Evolutionary conservation across 2,113 vertebrate species (phyloP).

Genomic region (Cebus imitator): DNA sequence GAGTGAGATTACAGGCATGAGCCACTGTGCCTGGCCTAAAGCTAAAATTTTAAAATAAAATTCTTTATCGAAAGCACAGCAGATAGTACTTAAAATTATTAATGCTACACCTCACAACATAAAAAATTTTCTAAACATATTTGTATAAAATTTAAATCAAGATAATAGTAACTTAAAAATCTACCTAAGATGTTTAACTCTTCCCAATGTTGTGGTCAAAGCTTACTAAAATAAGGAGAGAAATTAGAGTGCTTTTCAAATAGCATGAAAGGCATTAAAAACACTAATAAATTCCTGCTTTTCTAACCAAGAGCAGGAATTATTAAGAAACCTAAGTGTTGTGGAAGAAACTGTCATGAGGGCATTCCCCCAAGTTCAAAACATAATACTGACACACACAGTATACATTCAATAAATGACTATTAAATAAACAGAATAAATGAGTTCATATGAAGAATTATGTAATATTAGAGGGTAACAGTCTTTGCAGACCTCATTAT

Average conservation of each 20-base stretch:
- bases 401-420: neutral
- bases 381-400: neutral
- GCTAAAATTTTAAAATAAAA: neutral
- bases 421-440: neutral
- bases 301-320: neutral
- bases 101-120: neutral
- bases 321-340: neutral
- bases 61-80: neutral
- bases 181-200: neutral
- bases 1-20: too few species aligned
- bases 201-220: neutral
- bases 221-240: neutral
- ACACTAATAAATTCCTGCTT: neutral
- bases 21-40: too few species aligned
- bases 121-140: neutral
- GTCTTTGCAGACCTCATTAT: neutral
- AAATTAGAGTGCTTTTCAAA: slow-evolving; percentile 41
- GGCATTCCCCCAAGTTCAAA: neutral
- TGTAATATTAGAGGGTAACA: neutral
- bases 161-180: neutral
- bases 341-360: neutral
- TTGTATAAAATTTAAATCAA: slow-evolving; percentile 27
- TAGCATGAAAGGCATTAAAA: neutral
- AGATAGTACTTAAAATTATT: slow-evolving; percentile 1
- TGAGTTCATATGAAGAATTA: neutral